Percentiles rank a stretch among this genome's conserved stretches.
Conservation (phyloP, 2,113 vertebrate genomes). For the Oryzias curvinotus region DNA sequence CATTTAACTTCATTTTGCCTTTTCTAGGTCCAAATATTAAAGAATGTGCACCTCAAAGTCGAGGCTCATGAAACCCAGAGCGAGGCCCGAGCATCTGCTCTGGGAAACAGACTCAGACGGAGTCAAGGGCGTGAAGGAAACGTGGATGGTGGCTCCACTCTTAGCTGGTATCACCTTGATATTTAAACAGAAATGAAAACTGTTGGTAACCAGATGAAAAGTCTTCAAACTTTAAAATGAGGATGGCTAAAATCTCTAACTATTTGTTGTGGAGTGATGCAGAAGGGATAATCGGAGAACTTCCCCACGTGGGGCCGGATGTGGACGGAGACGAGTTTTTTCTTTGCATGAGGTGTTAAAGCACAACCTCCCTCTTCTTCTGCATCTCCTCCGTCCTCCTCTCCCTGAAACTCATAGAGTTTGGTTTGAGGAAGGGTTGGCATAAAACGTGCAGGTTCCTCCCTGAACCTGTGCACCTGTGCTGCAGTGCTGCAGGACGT, state of each 20-base stretch:
- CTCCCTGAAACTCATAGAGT: slow-evolving; percentile 38
- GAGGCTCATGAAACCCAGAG: slow-evolving; percentile 87
- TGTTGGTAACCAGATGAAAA: accelerated
- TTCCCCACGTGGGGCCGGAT: slow-evolving; percentile 81
- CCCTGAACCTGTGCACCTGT: not conserved
- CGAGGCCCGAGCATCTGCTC: slow-evolving; percentile 71
- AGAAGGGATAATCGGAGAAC: slow-evolving; percentile 80
- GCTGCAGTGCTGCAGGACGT: slow-evolving; percentile 18
- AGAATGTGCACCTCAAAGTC: slow-evolving; percentile 77
- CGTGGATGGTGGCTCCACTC: slow-evolving; percentile 73
- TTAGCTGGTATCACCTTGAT: slow-evolving; percentile 86
- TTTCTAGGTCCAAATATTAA: not conserved
- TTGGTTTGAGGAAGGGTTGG: slow-evolving; percentile 3
- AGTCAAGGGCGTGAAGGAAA: slow-evolving; percentile 85
- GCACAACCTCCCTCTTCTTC: slow-evolving; percentile 25
- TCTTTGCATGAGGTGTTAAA: slow-evolving; percentile 1
- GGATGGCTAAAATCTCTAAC: slow-evolving; percentile 59
- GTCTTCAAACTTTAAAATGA: not conserved
- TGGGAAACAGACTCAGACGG: slow-evolving; percentile 61
- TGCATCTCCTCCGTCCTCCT: slow-evolving; percentile 23
- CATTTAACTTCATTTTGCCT: not conserved
- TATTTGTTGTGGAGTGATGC: slow-evolving; percentile 84
- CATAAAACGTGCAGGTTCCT: slow-evolving; percentile 10
- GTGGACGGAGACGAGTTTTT: slow-evolving; percentile 78
- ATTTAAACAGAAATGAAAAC: slow-evolving; percentile 1